Evolutionary conservation across 2,113 vertebrate species (phyloP), one percentile per base, ranked within the genome.

Genomic region (Oncorhynchus mykiss): DNA sequence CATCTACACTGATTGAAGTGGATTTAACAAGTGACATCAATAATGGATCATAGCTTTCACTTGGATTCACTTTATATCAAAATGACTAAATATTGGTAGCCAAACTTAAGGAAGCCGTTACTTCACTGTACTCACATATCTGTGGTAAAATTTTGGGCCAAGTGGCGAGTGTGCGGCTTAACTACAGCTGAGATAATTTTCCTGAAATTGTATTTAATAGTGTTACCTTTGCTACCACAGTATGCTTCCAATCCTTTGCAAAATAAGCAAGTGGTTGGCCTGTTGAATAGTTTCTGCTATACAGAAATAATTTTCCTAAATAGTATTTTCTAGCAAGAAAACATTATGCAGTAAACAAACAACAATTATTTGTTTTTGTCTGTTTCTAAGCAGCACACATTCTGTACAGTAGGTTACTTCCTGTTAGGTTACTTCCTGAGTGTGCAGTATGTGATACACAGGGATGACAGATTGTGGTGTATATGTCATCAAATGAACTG

Each of bases 181-280:
- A 25, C 22, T 27, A 66, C 24, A 4, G 24, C 64, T 25, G 24
- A 66, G 7, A 4, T 25, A 3, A 9, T 66, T 66, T 66, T 14
- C 8, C 14, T 34, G 66, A 67, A 34, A 64, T 34, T 45, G 8
- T 20, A 31, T 20, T 31, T 45, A 69, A 14, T 66, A 18, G 1
- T 20, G 67, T 69, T 31, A 67, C 67, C 29, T 69, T 69, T 69
- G 34, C 5, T 48, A 24, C 18, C 16, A 22, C 22, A 45, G 27
- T 31, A 39, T 11, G 31, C 31, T 39, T 20, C 8, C 29, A 45
- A n/a, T 65, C 60, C 72, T 65, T 51, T n/a, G 39, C 72, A 67
- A 67, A 31, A 67, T 67, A 66, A 74, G 62, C 6, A 67, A 18
- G 18, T 39, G 72, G 72, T 59, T 73, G 72, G 72, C 39, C 60